A percentile compares a stretch with the other conserved stretches of the same genome.
These are phyloP conservation scores for Zhuqinia jingwanae DNA, from an alignment of 2,888 invertebrate genomes.

Conservation along the genomic window DNA sequence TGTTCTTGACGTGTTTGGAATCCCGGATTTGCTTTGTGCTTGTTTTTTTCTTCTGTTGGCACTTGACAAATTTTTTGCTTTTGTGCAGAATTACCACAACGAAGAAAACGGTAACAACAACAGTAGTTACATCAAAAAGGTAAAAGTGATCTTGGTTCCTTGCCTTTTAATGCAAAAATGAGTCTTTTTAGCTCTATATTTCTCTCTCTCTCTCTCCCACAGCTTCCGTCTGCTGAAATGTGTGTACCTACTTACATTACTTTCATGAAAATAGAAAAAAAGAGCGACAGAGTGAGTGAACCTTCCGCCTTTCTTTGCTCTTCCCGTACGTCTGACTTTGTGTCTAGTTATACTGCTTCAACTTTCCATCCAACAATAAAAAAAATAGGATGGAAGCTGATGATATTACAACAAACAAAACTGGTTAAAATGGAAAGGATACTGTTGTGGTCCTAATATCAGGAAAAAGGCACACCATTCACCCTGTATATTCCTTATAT, in stretches of 20 bases:
- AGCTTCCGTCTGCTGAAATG: constrained; percentile 9
- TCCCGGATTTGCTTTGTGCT: constrained; percentile 5
- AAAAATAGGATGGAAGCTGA: constrained; percentile 9
- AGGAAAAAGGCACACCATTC: neutral
- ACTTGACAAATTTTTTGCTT: constrained; percentile 47
- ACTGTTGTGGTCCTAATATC: neutral
- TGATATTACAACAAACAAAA: constrained; percentile 17
- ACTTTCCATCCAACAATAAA: constrained; percentile 37
- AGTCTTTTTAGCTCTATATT: constrained; percentile 19
- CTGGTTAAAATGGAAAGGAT: constrained; percentile 44
- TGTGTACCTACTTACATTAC: constrained; percentile 18
- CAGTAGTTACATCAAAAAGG: constrained; percentile 11
- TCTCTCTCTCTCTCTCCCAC: neutral
- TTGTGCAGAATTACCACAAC: constrained; percentile 7
- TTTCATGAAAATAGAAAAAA: constrained; percentile 10
- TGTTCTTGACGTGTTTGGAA: constrained; percentile 42
- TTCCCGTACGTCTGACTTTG: constrained; percentile 7
- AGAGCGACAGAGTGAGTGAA: constrained; percentile 6
- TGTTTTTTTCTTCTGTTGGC: constrained; percentile 13
- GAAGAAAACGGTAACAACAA: neutral
- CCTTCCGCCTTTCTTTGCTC: constrained; percentile 21
- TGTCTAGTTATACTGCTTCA: constrained; percentile 9
- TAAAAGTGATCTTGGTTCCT: constrained; percentile 2
- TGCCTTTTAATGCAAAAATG: neutral
- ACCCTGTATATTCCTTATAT: too few relatives aligned